Evolutionary conservation across 1,140 invertebrate species (phyloP).

Genomic region (Drosophila ogumai): DNA sequence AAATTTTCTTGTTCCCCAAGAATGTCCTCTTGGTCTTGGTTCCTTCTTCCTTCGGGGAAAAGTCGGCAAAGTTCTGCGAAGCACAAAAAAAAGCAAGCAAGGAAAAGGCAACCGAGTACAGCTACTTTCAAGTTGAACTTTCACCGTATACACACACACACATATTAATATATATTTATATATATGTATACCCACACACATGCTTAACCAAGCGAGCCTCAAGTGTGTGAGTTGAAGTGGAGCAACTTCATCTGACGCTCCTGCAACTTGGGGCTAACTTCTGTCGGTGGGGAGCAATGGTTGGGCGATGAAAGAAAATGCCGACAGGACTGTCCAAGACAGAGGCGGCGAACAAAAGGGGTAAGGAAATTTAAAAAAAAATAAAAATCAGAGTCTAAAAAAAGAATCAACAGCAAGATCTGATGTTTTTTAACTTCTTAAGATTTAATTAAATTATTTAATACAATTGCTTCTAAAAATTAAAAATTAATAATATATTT

Average conservation of each 20-base stretch:
- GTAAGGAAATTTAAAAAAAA: too few relatives aligned
- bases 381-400: neutral
- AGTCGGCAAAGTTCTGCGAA: conserved; percentile 57
- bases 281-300: neutral
- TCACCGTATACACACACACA: conserved; percentile 17
- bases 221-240: conserved; percentile 69
- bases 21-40: conserved; percentile 35
- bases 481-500: neutral
- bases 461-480: too few relatives aligned
- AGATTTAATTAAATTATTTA: too few relatives aligned
- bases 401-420: too few relatives aligned
- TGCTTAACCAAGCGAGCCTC: conserved; percentile 41
- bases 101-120: conserved; percentile 48
- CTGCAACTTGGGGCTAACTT: conserved; percentile 69
- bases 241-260: conserved; percentile 71
- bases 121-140: conserved; percentile 69
- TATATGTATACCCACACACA: conserved; percentile 4
- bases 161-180: neutral
- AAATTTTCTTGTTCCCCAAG: conserved; percentile 9
- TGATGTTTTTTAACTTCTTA: too few relatives aligned
- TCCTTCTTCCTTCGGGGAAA: conserved; percentile 33
- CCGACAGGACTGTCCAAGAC: conserved; percentile 52
- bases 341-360: conserved; percentile 7
- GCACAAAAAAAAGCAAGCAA: neutral
- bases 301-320: conserved; percentile 53